These are phyloP conservation scores for Zeus faber DNA, from an alignment of 2,113 vertebrate genomes.

Conservation along the genomic window DNA sequence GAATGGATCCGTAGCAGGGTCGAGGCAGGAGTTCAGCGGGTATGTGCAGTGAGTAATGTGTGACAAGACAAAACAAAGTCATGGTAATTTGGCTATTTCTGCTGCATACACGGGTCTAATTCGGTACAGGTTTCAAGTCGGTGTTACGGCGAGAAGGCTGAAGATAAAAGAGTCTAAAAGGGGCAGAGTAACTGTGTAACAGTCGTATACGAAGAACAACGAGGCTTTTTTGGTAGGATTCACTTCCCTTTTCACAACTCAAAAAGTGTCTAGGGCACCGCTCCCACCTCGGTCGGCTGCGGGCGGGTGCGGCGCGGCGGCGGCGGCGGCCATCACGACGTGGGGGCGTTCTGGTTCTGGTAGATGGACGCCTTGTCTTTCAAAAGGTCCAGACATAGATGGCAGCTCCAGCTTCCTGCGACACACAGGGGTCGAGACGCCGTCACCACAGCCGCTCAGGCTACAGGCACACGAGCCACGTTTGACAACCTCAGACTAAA, in stretches of 20 bases:
- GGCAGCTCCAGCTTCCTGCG: constrained; percentile 97
- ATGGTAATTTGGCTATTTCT: constrained; percentile 30
- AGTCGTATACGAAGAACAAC: constrained; percentile 64
- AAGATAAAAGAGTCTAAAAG: constrained; percentile 50
- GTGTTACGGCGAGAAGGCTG: constrained; percentile 43
- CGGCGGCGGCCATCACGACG: constrained; percentile 74
- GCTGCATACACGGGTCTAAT: constrained; percentile 12
- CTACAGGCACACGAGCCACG: too few species aligned
- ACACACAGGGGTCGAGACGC: too few species aligned
- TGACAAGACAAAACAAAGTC: constrained; percentile 22
- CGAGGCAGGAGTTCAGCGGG: constrained; percentile 38
- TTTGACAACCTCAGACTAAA: too few species aligned
- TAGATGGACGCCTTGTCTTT: constrained; percentile 97
- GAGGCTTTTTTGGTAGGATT: constrained; percentile 33
- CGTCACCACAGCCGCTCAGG: too few species aligned
- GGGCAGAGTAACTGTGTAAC: constrained; percentile 68
- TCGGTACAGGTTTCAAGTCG: constrained; percentile 24
- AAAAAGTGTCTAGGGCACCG: constrained; percentile 30
- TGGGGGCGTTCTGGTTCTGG: constrained; percentile 84
- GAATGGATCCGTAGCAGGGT: constrained; percentile 37
- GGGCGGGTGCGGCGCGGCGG: constrained; percentile 17
- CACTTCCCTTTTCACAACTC: constrained; percentile 46
- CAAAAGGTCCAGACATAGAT: constrained; percentile 90
- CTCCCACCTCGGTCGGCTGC: constrained; percentile 17
- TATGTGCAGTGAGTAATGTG: constrained; percentile 5